phyloP scores from a whole-genome alignment of 2,888 invertebrate genomes.

The Oligia fasciuncula region DNA sequence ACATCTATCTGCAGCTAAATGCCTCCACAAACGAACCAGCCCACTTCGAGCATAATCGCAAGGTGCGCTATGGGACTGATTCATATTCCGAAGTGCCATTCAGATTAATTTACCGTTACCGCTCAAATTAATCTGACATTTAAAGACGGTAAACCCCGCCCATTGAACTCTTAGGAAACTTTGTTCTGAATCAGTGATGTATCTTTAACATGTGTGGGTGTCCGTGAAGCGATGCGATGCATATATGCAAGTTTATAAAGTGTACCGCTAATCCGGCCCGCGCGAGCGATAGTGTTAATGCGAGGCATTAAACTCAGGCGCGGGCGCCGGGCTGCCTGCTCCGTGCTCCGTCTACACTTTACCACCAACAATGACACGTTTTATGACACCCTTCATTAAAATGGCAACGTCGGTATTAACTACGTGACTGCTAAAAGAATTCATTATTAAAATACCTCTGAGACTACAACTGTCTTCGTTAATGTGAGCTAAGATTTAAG shows the following conservation, averaged over 20 bases:
- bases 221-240: constrained; percentile 53
- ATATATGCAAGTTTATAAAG: constrained; percentile 71
- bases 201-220: constrained; percentile 40
- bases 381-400: constrained; percentile 85
- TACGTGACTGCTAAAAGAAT: constrained; percentile 85
- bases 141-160: constrained; percentile 72
- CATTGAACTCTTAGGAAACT: constrained; percentile 40
- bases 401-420: constrained; percentile 80
- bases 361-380: constrained; percentile 78
- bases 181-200: constrained; percentile 32
- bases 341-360: constrained; percentile 53
- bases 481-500: constrained; percentile 86
- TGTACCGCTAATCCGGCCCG: constrained; percentile 71
- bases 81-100: constrained; percentile 73
- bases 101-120: constrained; percentile 72
- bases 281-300: constrained; percentile 74
- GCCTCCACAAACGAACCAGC: constrained; percentile 40
- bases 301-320: constrained; percentile 70
- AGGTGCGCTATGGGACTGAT: constrained; percentile 62
- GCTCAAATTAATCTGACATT: constrained; percentile 75
- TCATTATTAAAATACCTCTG: constrained; percentile 87
- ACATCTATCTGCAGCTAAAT: constrained; percentile 61
- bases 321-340: constrained; percentile 36
- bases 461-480: constrained; percentile 83
- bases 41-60: constrained; percentile 51